Percentiles rank a stretch among this genome's conserved stretches.
Evolutionary conservation across 2,113 vertebrate species (phyloP).

Genomic region (Silurus asotus): DNA sequence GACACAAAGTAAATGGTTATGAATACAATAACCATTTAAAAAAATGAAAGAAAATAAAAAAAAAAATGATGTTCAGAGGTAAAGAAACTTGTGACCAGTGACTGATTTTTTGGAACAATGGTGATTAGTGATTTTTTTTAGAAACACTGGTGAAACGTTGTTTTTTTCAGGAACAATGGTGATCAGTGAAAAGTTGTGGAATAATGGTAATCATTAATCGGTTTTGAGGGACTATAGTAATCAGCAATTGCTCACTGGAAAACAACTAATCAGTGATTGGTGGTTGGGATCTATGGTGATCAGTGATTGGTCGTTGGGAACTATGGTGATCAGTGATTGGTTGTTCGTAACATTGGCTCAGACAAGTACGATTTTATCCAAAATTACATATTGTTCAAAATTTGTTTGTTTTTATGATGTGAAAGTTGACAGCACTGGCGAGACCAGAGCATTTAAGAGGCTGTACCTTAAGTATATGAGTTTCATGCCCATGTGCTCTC

Average conservation of each 20-base stretch:
- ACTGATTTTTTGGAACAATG: background rate
- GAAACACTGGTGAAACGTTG: too few species aligned
- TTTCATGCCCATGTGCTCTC: constrained; percentile 53
- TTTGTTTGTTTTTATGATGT: too few species aligned
- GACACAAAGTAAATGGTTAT: background rate
- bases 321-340: background rate
- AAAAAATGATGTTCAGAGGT: background rate
- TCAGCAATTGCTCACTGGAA: too few species aligned
- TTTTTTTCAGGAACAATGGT: background rate
- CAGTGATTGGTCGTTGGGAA: background rate
- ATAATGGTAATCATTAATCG: background rate
- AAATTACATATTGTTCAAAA: background rate
- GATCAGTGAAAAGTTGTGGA: too few species aligned
- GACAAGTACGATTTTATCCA: background rate
- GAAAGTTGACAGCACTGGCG: background rate
- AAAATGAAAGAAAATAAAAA: too few species aligned
- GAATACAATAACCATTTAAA: background rate
- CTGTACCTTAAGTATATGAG: constrained; percentile 65
- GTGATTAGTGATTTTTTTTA: background rate
- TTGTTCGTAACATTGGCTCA: background rate
- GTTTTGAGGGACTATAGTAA: background rate
- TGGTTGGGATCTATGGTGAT: background rate
- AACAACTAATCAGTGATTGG: background rate
- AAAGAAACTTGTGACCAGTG: background rate
- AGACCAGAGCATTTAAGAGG: too few species aligned